These are phyloP conservation scores for Caerostris darwini DNA, from an alignment of 1,140 invertebrate genomes.

Conservation along the genomic window DNA sequence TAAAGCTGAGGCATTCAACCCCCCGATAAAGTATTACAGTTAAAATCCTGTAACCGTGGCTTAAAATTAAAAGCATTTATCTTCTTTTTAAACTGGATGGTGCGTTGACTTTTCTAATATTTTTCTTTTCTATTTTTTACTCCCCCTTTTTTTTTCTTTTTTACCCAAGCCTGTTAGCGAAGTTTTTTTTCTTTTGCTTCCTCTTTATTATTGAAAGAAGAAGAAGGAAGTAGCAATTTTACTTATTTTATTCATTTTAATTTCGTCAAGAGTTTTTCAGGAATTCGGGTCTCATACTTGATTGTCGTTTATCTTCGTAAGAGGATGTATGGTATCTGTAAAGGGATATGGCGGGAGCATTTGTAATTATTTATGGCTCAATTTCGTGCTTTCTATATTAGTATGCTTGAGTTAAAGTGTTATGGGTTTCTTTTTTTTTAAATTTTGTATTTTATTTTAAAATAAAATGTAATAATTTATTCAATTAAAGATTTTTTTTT, in stretches of 20 bases:
- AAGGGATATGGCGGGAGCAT: neutral
- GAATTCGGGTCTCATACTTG: neutral
- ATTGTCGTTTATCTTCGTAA: constrained; percentile 28
- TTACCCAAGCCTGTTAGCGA: neutral
- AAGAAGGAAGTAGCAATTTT: neutral
- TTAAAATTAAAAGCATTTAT: constrained; percentile 65
- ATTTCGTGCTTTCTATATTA: neutral
- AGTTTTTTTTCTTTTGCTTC: neutral
- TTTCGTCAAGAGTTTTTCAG: constrained; percentile 35
- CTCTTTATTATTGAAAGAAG: neutral
- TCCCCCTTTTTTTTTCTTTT: neutral
- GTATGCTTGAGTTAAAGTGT: too few relatives aligned
- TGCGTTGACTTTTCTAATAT: constrained; percentile 32
- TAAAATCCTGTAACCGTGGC: constrained; percentile 21
- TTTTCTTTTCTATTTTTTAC: neutral
- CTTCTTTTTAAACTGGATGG: constrained; percentile 28
- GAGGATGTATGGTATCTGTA: neutral
- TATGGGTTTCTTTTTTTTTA: too few relatives aligned
- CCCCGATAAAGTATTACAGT: constrained; percentile 29
- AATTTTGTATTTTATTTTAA: too few relatives aligned
- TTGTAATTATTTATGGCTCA: constrained; percentile 52
- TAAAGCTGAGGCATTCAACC: neutral
- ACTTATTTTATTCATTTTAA: constrained; percentile 50
- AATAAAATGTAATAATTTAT: too few relatives aligned
- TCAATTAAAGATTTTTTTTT: too few relatives aligned